A percentile compares a stretch with the other conserved stretches of the same genome.
phyloP scores from a whole-genome alignment of 1,140 invertebrate genomes.

The Colletes latitarsis region DNA sequence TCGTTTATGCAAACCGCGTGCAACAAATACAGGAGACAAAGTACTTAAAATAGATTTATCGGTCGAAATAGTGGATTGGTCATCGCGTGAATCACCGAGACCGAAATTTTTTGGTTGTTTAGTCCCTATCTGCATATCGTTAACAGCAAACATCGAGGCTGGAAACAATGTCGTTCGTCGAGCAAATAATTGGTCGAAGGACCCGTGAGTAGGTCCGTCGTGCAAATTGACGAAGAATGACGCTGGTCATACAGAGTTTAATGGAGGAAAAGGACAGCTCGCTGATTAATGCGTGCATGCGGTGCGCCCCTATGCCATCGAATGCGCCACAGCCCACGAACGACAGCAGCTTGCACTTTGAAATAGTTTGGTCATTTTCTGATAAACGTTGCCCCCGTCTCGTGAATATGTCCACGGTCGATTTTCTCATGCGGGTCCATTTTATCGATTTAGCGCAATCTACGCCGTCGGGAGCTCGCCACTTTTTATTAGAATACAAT shows the following conservation, averaged over 20 bases:
- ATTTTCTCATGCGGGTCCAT: constrained; percentile 75
- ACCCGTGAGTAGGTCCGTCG: constrained; percentile 25
- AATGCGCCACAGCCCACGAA: constrained; percentile 17
- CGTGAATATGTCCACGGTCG: constrained; percentile 23
- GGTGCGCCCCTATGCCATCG: constrained; percentile 33
- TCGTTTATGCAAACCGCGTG: background rate
- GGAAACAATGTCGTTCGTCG: constrained; percentile 28
- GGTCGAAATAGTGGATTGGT: background rate
- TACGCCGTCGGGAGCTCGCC: background rate
- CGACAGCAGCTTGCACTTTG: constrained; percentile 12
- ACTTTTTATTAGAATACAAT: constrained; percentile 58
- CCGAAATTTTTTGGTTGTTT: background rate
- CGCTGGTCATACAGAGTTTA: constrained; percentile 32
- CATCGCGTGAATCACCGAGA: constrained; percentile 13
- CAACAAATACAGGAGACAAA: background rate
- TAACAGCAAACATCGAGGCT: background rate
- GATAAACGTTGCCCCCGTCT: constrained; percentile 21
- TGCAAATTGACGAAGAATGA: constrained; percentile 71
- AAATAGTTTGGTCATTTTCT: constrained; percentile 50
- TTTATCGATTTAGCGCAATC: constrained; percentile 53
- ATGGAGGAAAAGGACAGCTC: constrained; percentile 48
- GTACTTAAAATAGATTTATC: constrained; percentile 1
- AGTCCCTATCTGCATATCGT: background rate
- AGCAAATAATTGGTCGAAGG: constrained; percentile 56
- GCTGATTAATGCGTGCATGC: constrained; percentile 44